Conservation (phyloP, 2,888 invertebrate genomes). For the Cyaniris semiargus region DNA sequence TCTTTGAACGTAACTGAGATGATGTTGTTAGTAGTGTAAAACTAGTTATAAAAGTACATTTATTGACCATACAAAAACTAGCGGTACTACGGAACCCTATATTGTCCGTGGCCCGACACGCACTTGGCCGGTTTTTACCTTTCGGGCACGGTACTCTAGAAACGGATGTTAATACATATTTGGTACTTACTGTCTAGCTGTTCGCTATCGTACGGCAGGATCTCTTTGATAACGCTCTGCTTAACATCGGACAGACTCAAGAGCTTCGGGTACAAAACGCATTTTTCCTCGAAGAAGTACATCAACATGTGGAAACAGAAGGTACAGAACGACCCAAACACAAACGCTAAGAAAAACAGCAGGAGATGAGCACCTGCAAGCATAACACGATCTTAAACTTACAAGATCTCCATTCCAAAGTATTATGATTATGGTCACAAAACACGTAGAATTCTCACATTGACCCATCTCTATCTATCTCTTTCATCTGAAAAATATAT, state of each 20-base stretch:
- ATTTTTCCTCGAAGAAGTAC: conserved; percentile 72
- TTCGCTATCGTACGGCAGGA: conserved; percentile 54
- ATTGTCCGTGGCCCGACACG: too few relatives aligned
- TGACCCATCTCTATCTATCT: too few relatives aligned
- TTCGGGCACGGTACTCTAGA: neutral
- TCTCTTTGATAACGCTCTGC: conserved; percentile 61
- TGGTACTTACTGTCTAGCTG: conserved; percentile 49
- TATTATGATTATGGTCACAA: too few relatives aligned
- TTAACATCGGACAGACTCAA: conserved; percentile 54
- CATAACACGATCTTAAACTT: neutral
- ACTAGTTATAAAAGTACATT: too few relatives aligned
- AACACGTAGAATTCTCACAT: too few relatives aligned
- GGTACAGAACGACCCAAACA: conserved; percentile 73
- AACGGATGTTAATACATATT: neutral
- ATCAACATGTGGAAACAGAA: conserved; percentile 74
- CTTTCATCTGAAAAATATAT: too few relatives aligned
- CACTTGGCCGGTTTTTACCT: too few relatives aligned
- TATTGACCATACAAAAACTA: too few relatives aligned
- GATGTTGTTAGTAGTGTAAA: too few relatives aligned
- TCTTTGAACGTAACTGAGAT: too few relatives aligned
- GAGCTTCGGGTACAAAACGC: conserved; percentile 68
- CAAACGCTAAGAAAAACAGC: conserved; percentile 68
- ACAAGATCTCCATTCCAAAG: too few relatives aligned
- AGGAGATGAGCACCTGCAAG: conserved; percentile 64
- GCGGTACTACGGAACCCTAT: too few relatives aligned